Percentiles rank a stretch among this genome's conserved stretches.
Evolutionary conservation across 2,797 vertebrate genomes (phyloP).

Genomic region (Neosilurus hyrtlii): DNA sequence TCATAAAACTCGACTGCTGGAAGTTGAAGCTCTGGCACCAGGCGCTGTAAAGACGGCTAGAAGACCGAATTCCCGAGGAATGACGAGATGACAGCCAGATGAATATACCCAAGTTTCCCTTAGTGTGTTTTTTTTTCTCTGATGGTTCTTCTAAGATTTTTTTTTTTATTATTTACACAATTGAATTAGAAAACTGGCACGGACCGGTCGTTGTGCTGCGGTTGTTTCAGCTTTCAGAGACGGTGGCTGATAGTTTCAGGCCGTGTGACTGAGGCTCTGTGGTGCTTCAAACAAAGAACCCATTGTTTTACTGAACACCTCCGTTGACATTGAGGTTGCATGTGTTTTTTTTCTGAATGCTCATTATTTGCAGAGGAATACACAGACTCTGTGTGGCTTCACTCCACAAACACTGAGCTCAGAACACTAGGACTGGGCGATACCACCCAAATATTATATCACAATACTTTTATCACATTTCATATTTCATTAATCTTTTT

Average conservation of each 20-base stretch:
- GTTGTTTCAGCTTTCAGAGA: slow-evolving; percentile 28
- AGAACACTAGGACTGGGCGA: not conserved
- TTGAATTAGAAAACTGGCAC: not conserved
- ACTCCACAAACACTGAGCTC: not conserved
- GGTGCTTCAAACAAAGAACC: slow-evolving; percentile 65
- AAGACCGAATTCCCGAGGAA: slow-evolving; percentile 34
- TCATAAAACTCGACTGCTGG: slow-evolving; percentile 51
- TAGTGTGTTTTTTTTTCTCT: not conserved
- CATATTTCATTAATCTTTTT: not conserved
- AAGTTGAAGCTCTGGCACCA: slow-evolving; percentile 60
- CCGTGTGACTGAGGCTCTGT: slow-evolving; percentile 60
- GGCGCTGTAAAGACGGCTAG: slow-evolving; percentile 45
- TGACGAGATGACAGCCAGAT: slow-evolving; percentile 32
- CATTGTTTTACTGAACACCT: slow-evolving; percentile 63
- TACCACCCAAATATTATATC: not conserved
- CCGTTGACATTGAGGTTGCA: slow-evolving; percentile 50
- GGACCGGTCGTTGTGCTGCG: slow-evolving; percentile 5
- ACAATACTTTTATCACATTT: not conserved
- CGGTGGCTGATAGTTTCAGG: slow-evolving; percentile 39
- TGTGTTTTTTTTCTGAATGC: slow-evolving; percentile 40
- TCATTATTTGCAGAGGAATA: slow-evolving; percentile 60
- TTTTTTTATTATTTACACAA: not conserved
- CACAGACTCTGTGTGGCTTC: slow-evolving; percentile 40
- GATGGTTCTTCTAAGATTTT: not conserved
- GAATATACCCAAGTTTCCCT: not conserved